phyloP scores from a whole-genome alignment of 2,797 vertebrate genomes.

The Melanotaenia parkinsoni region DNA sequence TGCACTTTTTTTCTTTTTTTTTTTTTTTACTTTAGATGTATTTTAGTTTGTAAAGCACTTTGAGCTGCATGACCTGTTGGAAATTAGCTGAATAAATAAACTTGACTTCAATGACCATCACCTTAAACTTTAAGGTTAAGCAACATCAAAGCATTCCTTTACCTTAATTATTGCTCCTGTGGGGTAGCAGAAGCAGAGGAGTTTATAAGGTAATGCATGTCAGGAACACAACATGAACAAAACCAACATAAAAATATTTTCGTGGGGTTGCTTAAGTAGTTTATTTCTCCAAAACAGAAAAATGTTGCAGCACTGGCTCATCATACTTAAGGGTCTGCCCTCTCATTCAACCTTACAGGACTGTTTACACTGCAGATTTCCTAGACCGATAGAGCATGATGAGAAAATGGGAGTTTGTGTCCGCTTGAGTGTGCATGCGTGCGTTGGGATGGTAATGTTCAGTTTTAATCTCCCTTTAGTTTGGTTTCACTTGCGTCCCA shows the following conservation, averaged over 20 bases:
- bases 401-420: slow-evolving; percentile 18
- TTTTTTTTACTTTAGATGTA: no score
- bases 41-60: no score
- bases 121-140: neutral
- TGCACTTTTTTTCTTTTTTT: no score
- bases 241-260: slow-evolving; percentile 3
- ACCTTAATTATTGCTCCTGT: neutral
- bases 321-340: slow-evolving; percentile 27
- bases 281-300: slow-evolving; percentile 17
- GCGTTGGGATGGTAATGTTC: slow-evolving; percentile 4
- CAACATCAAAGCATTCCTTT: neutral
- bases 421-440: neutral
- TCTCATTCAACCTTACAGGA: slow-evolving; percentile 51
- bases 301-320: slow-evolving; percentile 13
- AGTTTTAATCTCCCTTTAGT: slow-evolving; percentile 36
- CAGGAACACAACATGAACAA: neutral
- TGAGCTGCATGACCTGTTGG: no score
- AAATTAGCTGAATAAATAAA: no score
- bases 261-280: slow-evolving; percentile 11
- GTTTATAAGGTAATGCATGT: neutral
- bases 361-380: slow-evolving; percentile 59
- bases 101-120: neutral
- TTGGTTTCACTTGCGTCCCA: slow-evolving; percentile 5
- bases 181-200: neutral
- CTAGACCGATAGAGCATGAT: slow-evolving; percentile 43